phyloP scores from a whole-genome alignment of 2,888 invertebrate species.

The Rhamphomyia laevipes region DNA sequence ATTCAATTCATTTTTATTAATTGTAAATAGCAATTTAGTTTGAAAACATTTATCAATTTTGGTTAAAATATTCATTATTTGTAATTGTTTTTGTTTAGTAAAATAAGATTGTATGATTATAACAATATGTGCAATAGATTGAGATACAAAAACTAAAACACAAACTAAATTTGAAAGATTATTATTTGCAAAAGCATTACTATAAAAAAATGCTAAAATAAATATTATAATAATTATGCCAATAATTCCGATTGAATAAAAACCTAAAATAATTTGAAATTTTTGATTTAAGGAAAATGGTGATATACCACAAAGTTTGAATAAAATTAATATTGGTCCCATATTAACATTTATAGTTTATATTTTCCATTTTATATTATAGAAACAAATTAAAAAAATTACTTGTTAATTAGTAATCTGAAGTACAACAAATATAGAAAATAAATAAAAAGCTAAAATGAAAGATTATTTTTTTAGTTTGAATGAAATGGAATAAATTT shows the following conservation, averaged over 20 bases:
- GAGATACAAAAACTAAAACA: constrained; percentile 16
- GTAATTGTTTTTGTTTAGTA: constrained; percentile 11
- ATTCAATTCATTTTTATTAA: constrained; percentile 1
- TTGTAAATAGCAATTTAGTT: constrained; percentile 7
- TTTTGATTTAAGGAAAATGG: background rate
- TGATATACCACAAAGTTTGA: background rate
- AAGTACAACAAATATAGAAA: no score
- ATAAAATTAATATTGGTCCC: background rate
- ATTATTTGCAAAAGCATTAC: background rate
- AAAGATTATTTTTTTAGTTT: no score
- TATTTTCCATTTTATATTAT: no score
- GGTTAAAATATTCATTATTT: constrained; percentile 13
- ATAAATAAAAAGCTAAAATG: no score
- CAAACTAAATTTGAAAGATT: constrained; percentile 12
- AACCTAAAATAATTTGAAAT: background rate
- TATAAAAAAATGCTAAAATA: background rate
- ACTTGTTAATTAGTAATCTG: no score
- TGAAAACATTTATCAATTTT: constrained; percentile 14
- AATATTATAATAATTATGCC: background rate
- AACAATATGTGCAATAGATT: constrained; percentile 19
- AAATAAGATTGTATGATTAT: constrained; percentile 19
- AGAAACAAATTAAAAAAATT: no score
- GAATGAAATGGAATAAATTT: no score
- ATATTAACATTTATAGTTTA: no score
- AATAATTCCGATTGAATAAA: background rate